A percentile compares a stretch with the other conserved stretches of the same genome.
These are phyloP conservation scores for Unio delphinus DNA, from an alignment of 2,888 invertebrate species.

Conservation along the genomic window DNA sequence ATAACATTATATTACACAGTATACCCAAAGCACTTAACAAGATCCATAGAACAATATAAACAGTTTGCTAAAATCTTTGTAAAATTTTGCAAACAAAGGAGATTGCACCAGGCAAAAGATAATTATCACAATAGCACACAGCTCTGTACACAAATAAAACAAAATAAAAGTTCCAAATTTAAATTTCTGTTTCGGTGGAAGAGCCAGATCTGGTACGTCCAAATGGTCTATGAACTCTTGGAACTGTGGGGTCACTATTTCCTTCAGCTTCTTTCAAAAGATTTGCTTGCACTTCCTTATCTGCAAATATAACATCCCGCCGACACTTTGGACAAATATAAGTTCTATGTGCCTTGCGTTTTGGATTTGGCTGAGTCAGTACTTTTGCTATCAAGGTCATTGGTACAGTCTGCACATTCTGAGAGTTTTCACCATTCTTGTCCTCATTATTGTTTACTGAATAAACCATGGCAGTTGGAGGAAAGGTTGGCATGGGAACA, in stretches of 20 bases:
- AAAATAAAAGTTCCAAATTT: constrained; percentile 5
- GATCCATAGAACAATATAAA: no score
- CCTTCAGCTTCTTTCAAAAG: constrained; percentile 17
- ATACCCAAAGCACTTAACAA: no score
- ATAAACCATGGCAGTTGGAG: constrained; percentile 87
- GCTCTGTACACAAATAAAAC: neutral
- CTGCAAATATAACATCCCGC: constrained; percentile 51
- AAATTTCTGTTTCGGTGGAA: constrained; percentile 55
- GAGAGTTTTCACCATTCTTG: constrained; percentile 13
- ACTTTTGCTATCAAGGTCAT: constrained; percentile 66
- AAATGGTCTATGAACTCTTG: constrained; percentile 31
- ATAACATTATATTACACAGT: no score
- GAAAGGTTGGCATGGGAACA: constrained; percentile 85
- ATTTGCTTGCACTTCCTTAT: constrained; percentile 62
- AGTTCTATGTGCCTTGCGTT: constrained; percentile 47
- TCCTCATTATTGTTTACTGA: constrained; percentile 59
- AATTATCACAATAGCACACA: no score
- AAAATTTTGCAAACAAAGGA: no score
- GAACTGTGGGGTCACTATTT: constrained; percentile 9
- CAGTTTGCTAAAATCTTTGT: no score
- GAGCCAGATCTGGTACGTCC: constrained; percentile 38
- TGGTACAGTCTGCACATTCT: constrained; percentile 53
- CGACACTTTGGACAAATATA: constrained; percentile 65
- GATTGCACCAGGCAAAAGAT: no score
- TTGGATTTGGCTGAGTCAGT: constrained; percentile 56